These are phyloP conservation scores for Pachyseris speciosa DNA, from an alignment of 64 coral and sea anemone genomes.

Conservation along the genomic window DNA sequence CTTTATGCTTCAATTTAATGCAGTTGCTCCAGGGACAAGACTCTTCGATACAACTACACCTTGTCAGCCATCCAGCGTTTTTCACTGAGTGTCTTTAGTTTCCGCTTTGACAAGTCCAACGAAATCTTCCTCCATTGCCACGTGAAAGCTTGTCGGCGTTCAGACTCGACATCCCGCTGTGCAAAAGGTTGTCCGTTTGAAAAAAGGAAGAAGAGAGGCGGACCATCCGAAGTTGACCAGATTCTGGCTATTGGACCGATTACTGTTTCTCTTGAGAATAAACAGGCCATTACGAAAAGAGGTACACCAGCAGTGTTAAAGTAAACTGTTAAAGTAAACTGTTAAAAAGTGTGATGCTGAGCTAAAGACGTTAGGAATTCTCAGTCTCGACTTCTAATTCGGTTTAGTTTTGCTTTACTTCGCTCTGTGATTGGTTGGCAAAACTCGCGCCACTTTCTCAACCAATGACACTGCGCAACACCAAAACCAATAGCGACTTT, in stretches of 20 bases:
- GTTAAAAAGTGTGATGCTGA: too few species aligned
- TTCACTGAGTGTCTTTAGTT: slow-evolving; percentile 62
- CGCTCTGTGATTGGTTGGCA: not conserved
- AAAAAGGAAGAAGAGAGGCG: not conserved
- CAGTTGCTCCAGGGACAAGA: slow-evolving; percentile 74
- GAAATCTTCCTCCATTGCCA: slow-evolving; percentile 75
- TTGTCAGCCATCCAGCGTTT: slow-evolving; percentile 67
- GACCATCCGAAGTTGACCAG: slow-evolving; percentile 7
- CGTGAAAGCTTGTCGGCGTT: slow-evolving; percentile 55
- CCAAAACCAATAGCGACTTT: too few species aligned
- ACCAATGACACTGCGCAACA: too few species aligned
- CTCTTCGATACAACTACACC: slow-evolving; percentile 60
- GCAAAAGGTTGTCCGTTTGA: slow-evolving; percentile 17
- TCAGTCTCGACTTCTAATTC: too few species aligned
- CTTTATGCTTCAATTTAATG: not conserved
- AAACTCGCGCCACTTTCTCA: too few species aligned
- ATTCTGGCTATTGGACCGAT: slow-evolving; percentile 50
- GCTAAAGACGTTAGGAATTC: too few species aligned
- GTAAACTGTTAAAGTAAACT: too few species aligned
- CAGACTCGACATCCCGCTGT: slow-evolving; percentile 54
- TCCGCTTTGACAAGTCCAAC: slow-evolving; percentile 1
- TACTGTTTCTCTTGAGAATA: not conserved
- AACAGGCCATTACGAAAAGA: not conserved
- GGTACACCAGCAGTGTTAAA: too few species aligned
- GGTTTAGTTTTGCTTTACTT: not conserved